Evolutionary conservation across 2,888 invertebrate genomes (phyloP).

Genomic region (Chalcis sispes): DNA sequence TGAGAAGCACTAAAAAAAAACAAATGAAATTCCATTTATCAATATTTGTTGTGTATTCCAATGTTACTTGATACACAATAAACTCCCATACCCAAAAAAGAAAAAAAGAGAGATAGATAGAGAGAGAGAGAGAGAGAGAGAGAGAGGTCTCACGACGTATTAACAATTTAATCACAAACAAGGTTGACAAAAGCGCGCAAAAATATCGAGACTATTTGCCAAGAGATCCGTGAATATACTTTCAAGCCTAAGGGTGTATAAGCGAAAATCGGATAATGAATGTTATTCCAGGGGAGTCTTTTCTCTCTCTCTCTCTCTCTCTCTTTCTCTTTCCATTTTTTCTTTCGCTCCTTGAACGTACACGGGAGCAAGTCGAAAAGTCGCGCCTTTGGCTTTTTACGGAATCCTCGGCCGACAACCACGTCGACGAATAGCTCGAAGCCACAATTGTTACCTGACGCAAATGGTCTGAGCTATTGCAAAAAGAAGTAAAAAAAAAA

Average conservation of each 20-base stretch:
- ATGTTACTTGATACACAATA: no score
- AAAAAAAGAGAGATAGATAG: background rate
- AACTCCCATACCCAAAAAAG: no score
- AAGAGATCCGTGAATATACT: conserved; percentile 13
- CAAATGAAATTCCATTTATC: no score
- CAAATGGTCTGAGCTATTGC: no score
- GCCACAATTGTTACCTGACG: no score
- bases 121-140: background rate
- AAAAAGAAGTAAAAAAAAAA: no score
- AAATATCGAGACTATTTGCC: conserved; percentile 40
- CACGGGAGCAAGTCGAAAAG: background rate
- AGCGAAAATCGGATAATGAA: conserved; percentile 48
- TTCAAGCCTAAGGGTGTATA: background rate
- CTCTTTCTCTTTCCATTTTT: background rate
- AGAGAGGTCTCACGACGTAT: conserved; percentile 3
- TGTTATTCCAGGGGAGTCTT: conserved; percentile 21
- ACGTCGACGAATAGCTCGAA: no score
- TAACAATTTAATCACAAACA: conserved; percentile 38
- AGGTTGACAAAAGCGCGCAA: background rate
- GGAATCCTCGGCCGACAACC: no score
- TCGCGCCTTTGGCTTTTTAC: no score
- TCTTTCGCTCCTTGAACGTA: background rate
- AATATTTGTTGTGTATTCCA: no score
- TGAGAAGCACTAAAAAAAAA: no score
- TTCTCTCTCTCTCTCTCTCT: background rate